Evolutionary conservation across 1,140 invertebrate species (phyloP).

Genomic region (Trypoxylus dichotomus): DNA sequence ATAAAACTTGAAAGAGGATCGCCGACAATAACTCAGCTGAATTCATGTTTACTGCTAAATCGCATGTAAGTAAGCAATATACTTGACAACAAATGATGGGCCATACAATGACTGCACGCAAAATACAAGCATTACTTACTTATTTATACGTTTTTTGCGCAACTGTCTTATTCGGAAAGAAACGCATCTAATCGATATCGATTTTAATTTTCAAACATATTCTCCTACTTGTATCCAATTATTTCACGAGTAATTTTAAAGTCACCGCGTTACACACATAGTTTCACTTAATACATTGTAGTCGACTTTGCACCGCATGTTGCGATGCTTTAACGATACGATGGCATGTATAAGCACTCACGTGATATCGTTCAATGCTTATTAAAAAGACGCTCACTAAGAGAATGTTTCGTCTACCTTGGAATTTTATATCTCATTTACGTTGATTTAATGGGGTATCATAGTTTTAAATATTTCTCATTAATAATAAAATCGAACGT

Average conservation of each 20-base stretch:
- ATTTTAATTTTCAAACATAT: not conserved
- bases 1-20: conserved; percentile 30
- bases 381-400: not conserved
- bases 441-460: not conserved
- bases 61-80: conserved; percentile 28
- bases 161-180: not conserved
- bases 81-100: not conserved
- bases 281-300: not conserved
- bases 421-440: conserved; percentile 1
- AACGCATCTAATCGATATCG: conserved; percentile 5
- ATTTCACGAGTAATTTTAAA: conserved; percentile 10
- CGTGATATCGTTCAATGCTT: conserved; percentile 12
- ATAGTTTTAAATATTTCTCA: conserved; percentile 1
- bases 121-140: not conserved
- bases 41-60: conserved; percentile 30
- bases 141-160: not conserved
- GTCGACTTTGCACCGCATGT: not conserved
- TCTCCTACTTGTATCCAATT: not conserved
- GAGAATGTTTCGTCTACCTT: not conserved
- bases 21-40: conserved; percentile 25
- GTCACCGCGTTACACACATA: not conserved
- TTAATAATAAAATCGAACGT: not conserved
- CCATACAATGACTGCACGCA: conserved; percentile 17
- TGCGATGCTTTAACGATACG: conserved; percentile 15
- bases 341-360: not conserved